Percentiles rank a stretch among this genome's conserved stretches.
These are phyloP conservation scores for Trichonephila clavipes DNA, from an alignment of 1,140 invertebrate genomes.

Conservation along the genomic window DNA sequence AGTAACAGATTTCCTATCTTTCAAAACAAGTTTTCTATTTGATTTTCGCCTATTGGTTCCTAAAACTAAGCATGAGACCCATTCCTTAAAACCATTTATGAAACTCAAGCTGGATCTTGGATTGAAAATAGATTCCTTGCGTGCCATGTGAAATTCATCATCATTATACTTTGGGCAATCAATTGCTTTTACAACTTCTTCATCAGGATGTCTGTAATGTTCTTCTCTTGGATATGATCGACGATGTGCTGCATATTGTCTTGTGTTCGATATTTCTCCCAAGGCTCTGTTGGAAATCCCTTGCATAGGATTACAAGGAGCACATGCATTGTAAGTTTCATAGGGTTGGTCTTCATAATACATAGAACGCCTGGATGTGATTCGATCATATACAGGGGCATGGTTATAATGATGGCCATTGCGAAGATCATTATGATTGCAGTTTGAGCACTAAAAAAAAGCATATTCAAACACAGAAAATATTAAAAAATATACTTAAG, in stretches of 20 bases:
- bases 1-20: constrained; percentile 64
- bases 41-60: constrained; percentile 54
- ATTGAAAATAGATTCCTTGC: constrained; percentile 53
- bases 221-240: background rate
- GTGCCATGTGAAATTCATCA: background rate
- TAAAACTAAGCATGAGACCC: constrained; percentile 62
- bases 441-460: constrained; percentile 58
- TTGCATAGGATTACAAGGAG: background rate
- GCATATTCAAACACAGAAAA: background rate
- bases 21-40: constrained; percentile 55
- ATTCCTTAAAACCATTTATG: constrained; percentile 65
- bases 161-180: background rate
- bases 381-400: constrained; percentile 69
- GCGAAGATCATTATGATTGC: constrained; percentile 46
- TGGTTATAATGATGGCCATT: background rate
- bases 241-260: background rate
- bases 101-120: constrained; percentile 57
- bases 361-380: constrained; percentile 49
- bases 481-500: background rate
- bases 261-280: background rate
- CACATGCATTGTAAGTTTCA: constrained; percentile 59
- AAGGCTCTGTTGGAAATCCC: background rate
- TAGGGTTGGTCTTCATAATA: constrained; percentile 63
- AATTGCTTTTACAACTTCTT: background rate
- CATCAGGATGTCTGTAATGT: background rate